Evolutionary conservation across 2,113 vertebrate genomes (phyloP).

Genomic region (Ceyx margarethae): DNA sequence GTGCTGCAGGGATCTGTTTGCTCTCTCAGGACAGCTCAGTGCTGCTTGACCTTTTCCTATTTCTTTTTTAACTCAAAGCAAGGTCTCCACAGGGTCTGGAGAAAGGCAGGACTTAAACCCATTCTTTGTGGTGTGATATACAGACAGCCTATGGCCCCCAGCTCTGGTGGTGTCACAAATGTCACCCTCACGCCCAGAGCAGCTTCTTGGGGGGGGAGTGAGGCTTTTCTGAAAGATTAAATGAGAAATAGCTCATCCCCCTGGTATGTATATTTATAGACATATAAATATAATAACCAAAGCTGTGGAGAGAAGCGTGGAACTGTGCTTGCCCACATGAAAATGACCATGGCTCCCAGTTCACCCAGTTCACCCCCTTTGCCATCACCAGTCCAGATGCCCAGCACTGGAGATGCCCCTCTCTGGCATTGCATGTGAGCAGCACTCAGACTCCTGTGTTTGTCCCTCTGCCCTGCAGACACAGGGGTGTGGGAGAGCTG

Average conservation of each 20-base stretch:
- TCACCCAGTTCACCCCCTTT: background rate
- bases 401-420: background rate
- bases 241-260: background rate
- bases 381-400: background rate
- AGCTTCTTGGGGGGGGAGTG: background rate
- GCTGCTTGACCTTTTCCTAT: slow-evolving; percentile 52
- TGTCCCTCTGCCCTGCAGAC: background rate
- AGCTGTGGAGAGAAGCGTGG: background rate
- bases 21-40: slow-evolving; percentile 39
- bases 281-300: background rate
- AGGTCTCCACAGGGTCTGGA: background rate
- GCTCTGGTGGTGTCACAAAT: background rate
- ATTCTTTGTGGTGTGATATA: background rate
- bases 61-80: slow-evolving; percentile 59
- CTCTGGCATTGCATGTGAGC: background rate
- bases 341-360: background rate
- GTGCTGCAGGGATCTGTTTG: slow-evolving; percentile 60
- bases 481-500: background rate
- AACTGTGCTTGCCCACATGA: background rate
- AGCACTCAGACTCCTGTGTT: background rate
- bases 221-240: background rate
- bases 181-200: background rate
- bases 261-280: too few species aligned
- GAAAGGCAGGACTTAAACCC: slow-evolving; percentile 27
- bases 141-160: background rate